These are phyloP conservation scores for Agrotis exclamationis DNA, from an alignment of 2,888 invertebrate species.

Conservation along the genomic window DNA sequence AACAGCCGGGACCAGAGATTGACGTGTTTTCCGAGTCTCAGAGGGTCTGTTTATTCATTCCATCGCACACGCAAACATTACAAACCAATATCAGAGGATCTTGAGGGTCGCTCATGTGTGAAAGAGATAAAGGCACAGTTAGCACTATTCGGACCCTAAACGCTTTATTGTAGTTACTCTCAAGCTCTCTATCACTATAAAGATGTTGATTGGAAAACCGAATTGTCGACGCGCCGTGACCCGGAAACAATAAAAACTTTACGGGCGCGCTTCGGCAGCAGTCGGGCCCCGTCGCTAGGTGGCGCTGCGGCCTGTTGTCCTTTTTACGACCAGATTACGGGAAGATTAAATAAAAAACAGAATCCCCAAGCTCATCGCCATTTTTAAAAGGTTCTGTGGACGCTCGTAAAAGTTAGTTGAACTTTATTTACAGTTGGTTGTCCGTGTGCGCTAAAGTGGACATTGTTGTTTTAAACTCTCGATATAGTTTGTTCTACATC, in stretches of 20 bases:
- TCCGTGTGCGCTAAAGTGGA: constrained; percentile 59
- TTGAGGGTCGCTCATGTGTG: constrained; percentile 34
- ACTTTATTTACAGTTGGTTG: constrained; percentile 66
- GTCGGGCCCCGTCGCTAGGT: constrained; percentile 54
- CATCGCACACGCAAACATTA: constrained; percentile 20
- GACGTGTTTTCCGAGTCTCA: no score
- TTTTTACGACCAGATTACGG: constrained; percentile 76
- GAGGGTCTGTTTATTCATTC: constrained; percentile 5
- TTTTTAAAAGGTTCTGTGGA: constrained; percentile 64
- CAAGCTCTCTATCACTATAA: constrained; percentile 77
- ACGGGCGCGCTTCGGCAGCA: constrained; percentile 76
- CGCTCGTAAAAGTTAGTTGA: constrained; percentile 65
- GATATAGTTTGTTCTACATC: constrained; percentile 60
- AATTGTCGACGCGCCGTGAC: constrained; percentile 81
- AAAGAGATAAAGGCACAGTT: constrained; percentile 50
- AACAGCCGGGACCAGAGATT: neutral
- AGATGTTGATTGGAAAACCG: constrained; percentile 86
- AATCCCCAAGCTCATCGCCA: constrained; percentile 58
- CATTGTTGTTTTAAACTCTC: constrained; percentile 59
- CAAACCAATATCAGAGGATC: constrained; percentile 39
- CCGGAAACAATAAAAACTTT: constrained; percentile 88
- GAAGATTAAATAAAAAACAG: constrained; percentile 76
- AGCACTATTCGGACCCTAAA: constrained; percentile 53
- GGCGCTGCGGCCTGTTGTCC: constrained; percentile 62
- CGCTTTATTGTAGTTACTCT: constrained; percentile 70